Evolutionary conservation across 2,888 invertebrate genomes (phyloP).

Genomic region (Xestia c-nigrum): DNA sequence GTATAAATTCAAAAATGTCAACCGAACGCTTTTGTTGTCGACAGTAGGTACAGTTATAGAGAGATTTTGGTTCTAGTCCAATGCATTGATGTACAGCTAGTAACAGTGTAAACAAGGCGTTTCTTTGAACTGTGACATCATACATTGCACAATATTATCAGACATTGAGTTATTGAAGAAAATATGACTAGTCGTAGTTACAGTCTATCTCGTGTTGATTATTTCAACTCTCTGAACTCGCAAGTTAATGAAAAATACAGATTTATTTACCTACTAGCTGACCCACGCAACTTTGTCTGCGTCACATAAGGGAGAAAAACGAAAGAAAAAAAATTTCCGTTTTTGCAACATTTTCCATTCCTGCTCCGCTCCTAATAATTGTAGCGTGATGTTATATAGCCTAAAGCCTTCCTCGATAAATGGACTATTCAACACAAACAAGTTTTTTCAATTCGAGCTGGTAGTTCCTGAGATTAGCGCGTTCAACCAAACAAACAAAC

Average conservation of each 20-base stretch:
- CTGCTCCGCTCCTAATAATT: too few species aligned
- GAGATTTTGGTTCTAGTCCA: conserved; percentile 42
- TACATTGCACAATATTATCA: not conserved
- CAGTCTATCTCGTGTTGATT: not conserved
- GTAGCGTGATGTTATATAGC: too few species aligned
- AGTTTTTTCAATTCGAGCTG: too few species aligned
- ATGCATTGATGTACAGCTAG: conserved; percentile 12
- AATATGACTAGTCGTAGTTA: not conserved
- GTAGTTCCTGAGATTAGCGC: too few species aligned
- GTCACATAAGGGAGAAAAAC: too few species aligned
- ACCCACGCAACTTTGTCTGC: too few species aligned
- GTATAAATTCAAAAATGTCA: not conserved
- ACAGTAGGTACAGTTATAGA: conserved; percentile 8
- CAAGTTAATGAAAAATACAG: not conserved
- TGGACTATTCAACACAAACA: too few species aligned
- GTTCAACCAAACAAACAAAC: too few species aligned
- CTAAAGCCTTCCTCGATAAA: too few species aligned
- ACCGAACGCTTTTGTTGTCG: not conserved
- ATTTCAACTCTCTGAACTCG: not conserved
- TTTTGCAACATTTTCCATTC: too few species aligned
- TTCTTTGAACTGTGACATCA: conserved; percentile 29
- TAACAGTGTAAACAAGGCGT: conserved; percentile 7
- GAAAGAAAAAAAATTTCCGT: too few species aligned
- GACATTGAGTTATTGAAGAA: not conserved
- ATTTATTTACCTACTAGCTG: not conserved